Conservation (phyloP, 2,797 vertebrate genomes). For the Aphelocoma californica region DNA sequence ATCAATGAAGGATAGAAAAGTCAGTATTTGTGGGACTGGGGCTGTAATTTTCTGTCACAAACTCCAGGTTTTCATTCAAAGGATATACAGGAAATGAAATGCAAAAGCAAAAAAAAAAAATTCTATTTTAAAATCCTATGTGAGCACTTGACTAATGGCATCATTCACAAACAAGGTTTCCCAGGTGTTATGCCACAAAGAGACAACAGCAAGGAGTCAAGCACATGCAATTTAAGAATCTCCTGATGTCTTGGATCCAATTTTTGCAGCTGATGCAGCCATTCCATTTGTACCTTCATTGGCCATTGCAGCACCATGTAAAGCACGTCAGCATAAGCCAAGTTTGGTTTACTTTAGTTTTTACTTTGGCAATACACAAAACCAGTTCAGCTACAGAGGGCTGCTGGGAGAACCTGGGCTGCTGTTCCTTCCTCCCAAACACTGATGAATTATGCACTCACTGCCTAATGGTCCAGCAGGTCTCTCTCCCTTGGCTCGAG, state of each 20-base stretch:
- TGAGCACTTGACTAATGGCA: not conserved
- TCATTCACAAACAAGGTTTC: not conserved
- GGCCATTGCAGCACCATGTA: not conserved
- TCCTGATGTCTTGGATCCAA: not conserved
- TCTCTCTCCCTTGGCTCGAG: not conserved
- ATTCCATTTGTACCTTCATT: not conserved
- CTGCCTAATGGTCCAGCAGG: not conserved
- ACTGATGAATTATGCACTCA: not conserved
- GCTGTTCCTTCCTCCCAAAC: not conserved
- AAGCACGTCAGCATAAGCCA: not conserved
- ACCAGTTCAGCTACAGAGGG: not conserved
- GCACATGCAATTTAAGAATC: not conserved
- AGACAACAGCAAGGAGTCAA: not conserved
- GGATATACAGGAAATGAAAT: not conserved
- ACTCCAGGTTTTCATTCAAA: not conserved
- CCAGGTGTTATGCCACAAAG: not conserved
- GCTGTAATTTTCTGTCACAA: not conserved
- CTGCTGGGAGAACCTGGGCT: not conserved
- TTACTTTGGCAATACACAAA: not conserved
- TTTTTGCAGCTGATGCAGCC: not conserved
- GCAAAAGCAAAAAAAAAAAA: not conserved
- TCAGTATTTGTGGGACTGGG: not conserved
- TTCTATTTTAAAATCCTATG: not conserved
- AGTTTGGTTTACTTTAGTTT: not conserved
- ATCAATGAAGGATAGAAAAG: not conserved